A percentile compares a stretch with the other conserved stretches of the same genome.
Conservation (phyloP, 2,797 vertebrate genomes). For the Spinus pinus region DNA sequence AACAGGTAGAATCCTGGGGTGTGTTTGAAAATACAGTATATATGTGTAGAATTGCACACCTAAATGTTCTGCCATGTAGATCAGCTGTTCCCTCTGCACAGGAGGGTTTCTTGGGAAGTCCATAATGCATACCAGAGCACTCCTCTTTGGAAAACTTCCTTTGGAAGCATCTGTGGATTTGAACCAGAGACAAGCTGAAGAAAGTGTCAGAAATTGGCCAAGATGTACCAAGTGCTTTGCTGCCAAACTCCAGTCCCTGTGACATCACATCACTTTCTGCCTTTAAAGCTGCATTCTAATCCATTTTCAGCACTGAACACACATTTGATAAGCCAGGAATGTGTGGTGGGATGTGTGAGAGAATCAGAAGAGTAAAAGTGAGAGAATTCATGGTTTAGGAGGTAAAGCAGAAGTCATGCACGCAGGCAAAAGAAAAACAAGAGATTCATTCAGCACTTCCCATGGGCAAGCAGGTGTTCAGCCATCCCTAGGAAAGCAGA, state of each 20-base stretch:
- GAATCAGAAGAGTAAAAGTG: not conserved
- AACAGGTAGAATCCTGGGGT: not conserved
- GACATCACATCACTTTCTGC: not conserved
- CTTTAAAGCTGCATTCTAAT: not conserved
- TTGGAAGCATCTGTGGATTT: not conserved
- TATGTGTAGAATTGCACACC: not conserved
- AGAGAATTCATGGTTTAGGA: not conserved
- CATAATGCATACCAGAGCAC: fast-evolving
- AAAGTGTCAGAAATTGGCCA: not conserved
- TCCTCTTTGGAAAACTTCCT: not conserved
- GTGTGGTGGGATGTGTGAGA: not conserved
- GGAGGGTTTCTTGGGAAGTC: not conserved
- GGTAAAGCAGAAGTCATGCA: not conserved
- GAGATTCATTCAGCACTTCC: not conserved
- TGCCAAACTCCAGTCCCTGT: slow-evolving; percentile 7
- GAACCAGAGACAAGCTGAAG: not conserved
- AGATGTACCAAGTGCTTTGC: not conserved
- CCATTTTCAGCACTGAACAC: not conserved
- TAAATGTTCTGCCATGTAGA: not conserved
- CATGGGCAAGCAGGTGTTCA: not conserved
- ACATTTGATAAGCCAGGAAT: not conserved
- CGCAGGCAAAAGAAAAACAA: not conserved
- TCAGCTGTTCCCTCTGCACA: not conserved
- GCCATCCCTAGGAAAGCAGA: not conserved
- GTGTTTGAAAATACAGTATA: not conserved